Conservation (phyloP, 2,113 vertebrate species). For the Cebus imitator region DNA sequence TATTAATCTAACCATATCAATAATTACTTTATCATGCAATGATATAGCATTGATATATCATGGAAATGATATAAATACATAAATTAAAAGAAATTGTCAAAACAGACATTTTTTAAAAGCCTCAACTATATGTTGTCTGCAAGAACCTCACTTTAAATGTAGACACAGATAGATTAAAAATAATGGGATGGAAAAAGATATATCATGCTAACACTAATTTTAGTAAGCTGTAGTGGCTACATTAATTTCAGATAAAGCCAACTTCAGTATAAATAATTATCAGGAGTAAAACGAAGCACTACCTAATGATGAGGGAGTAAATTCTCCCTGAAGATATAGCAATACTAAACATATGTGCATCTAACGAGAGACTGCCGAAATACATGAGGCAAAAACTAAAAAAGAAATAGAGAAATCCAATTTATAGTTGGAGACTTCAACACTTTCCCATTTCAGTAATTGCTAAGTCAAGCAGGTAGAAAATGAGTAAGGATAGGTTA, state of each 20-base stretch:
- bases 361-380: not conserved
- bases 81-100: not conserved
- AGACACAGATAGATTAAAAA: not conserved
- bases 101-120: not conserved
- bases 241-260: not conserved
- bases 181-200: not conserved
- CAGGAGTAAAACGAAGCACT: not conserved
- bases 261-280: conserved; percentile 28
- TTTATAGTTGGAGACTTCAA: not conserved
- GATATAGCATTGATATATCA: not conserved
- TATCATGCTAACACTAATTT: not conserved
- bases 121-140: not conserved
- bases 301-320: not conserved
- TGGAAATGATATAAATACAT: not conserved
- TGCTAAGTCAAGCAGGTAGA: not conserved
- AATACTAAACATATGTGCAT: not conserved
- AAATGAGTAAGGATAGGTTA: not conserved
- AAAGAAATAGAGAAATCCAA: conserved; percentile 2
- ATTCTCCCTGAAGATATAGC: not conserved
- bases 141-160: not conserved
- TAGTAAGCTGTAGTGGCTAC: not conserved
- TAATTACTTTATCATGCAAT: not conserved
- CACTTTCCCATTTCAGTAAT: not conserved
- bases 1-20: not conserved
- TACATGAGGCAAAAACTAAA: not conserved